A percentile compares a stretch with the other conserved stretches of the same genome.
phyloP scores from a whole-genome alignment of 2,113 vertebrate species.

The Nothoprocta pentlandii region DNA sequence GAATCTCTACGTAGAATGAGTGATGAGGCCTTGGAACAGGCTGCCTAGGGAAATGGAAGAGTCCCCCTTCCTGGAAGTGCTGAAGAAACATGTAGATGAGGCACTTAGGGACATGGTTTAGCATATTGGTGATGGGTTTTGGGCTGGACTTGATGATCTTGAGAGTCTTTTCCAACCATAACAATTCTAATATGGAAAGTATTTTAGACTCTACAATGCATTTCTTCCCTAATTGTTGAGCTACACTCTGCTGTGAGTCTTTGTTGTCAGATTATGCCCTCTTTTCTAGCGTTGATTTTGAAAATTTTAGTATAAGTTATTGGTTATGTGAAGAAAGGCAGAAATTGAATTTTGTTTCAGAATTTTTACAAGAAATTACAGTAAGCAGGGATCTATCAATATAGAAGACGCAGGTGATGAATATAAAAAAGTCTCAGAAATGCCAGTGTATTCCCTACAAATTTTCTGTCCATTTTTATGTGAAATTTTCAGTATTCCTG shows the following conservation, averaged over 20 bases:
- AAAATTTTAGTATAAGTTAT: background rate
- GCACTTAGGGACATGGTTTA: no score
- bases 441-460: background rate
- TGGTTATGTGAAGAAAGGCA: background rate
- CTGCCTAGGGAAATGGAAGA: no score
- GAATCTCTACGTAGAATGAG: no score
- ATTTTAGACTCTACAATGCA: background rate
- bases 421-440: background rate
- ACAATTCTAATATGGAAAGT: background rate
- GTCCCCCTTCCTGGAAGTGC: no score
- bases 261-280: background rate
- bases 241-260: background rate
- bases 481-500: background rate
- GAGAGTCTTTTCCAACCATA: no score
- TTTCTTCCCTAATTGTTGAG: background rate
- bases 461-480: background rate
- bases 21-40: no score
- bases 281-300: background rate
- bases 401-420: background rate
- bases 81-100: no score
- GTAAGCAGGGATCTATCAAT: background rate
- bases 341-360: background rate
- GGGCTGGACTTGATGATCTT: no score
- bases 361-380: background rate
- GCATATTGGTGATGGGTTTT: no score